phyloP scores from a whole-genome alignment of 1,140 invertebrate genomes.

The Hetaerina americana region DNA sequence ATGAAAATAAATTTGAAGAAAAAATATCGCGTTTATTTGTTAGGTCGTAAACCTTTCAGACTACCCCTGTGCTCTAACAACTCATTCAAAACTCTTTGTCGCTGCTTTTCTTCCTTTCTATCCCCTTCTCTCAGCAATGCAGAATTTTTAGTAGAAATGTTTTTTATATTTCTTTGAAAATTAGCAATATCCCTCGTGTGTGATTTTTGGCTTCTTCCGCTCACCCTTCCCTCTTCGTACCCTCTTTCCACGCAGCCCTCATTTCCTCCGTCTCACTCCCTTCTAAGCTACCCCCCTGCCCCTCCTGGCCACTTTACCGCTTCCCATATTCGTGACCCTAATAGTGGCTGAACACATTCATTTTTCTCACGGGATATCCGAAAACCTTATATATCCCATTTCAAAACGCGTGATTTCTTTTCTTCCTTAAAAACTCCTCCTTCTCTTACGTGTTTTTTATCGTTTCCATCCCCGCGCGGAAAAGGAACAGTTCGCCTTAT shows the following conservation, averaged over 20 bases:
- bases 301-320: background rate
- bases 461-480: background rate
- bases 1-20: no score
- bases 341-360: background rate
- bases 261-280: background rate
- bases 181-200: no score
- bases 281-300: background rate
- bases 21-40: no score
- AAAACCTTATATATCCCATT: background rate
- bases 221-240: background rate
- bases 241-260: background rate
- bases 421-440: background rate
- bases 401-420: background rate
- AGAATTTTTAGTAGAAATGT: no score
- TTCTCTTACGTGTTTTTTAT: background rate
- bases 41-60: no score
- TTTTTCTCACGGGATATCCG: background rate
- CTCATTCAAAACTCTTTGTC: no score
- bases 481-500: background rate
- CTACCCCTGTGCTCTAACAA: no score
- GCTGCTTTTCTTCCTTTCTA: no score
- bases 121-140: no score
- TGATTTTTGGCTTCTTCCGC: background rate
- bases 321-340: background rate
- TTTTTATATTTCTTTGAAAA: no score